These are phyloP conservation scores for Rousettus madagascariensis DNA, from an alignment of 2,797 vertebrate genomes.

Conservation along the genomic window DNA sequence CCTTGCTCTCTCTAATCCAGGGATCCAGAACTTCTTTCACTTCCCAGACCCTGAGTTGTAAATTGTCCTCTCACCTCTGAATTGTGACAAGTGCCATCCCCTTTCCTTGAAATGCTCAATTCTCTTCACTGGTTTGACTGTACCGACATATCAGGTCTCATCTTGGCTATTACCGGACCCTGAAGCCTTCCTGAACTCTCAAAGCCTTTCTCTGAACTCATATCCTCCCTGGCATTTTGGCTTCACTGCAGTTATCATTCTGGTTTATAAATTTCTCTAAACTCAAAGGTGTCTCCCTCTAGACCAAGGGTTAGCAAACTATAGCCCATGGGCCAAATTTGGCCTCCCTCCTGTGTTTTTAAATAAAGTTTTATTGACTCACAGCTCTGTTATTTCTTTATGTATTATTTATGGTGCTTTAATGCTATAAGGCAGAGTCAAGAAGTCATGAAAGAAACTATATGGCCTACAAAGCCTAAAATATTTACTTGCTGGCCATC, in stretches of 20 bases:
- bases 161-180: neutral
- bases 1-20: neutral
- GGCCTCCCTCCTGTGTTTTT: neutral
- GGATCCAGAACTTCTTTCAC: neutral
- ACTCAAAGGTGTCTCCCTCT: neutral
- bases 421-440: neutral
- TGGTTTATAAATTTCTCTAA: neutral
- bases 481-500: neutral
- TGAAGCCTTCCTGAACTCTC: neutral
- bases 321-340: neutral
- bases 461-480: neutral
- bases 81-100: neutral
- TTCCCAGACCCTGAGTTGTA: neutral
- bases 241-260: neutral
- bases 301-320: neutral
- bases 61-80: neutral
- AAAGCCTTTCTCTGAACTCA: neutral
- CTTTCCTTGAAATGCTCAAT: neutral
- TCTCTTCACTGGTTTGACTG: neutral
- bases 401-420: neutral
- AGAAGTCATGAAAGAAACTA: neutral
- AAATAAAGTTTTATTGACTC: conserved; percentile 4
- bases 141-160: neutral
- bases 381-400: neutral
- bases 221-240: neutral